These are phyloP conservation scores for Crypturellus undulatus DNA, from an alignment of 2,113 vertebrate genomes.

Conservation along the genomic window DNA sequence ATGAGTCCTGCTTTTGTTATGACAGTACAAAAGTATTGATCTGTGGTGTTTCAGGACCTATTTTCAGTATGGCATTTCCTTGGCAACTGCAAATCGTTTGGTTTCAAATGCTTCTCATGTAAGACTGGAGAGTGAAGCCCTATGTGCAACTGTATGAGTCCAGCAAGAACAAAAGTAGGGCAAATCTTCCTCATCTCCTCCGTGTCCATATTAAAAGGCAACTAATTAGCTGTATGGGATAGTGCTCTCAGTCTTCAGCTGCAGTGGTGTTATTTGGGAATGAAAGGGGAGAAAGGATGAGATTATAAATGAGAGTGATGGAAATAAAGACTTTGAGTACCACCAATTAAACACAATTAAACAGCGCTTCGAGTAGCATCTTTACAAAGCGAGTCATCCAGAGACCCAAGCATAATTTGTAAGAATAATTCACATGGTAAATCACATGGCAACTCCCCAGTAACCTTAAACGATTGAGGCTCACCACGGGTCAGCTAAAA, in stretches of 20 bases:
- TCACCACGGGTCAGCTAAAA: background rate
- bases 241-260: background rate
- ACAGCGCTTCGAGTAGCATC: slow-evolving; percentile 20
- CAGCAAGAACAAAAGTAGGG: background rate
- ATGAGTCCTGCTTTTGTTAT: background rate
- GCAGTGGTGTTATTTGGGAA: background rate
- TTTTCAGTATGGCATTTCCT: background rate
- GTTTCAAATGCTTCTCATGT: background rate
- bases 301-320: background rate
- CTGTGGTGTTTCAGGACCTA: background rate
- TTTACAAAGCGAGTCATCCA: background rate
- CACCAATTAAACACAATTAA: slow-evolving; percentile 30
- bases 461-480: background rate
- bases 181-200: background rate
- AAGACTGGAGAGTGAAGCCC: background rate
- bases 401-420: background rate
- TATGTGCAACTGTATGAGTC: background rate
- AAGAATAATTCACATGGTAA: slow-evolving; percentile 26
- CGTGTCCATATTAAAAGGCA: background rate
- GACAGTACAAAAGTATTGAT: background rate
- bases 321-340: background rate
- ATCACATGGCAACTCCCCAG: background rate
- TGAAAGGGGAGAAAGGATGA: background rate
- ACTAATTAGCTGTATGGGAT: background rate
- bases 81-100: background rate